Base-by-base conservation (phyloP, 2,888 invertebrate species). In the Drosophila phalerata region DNA sequence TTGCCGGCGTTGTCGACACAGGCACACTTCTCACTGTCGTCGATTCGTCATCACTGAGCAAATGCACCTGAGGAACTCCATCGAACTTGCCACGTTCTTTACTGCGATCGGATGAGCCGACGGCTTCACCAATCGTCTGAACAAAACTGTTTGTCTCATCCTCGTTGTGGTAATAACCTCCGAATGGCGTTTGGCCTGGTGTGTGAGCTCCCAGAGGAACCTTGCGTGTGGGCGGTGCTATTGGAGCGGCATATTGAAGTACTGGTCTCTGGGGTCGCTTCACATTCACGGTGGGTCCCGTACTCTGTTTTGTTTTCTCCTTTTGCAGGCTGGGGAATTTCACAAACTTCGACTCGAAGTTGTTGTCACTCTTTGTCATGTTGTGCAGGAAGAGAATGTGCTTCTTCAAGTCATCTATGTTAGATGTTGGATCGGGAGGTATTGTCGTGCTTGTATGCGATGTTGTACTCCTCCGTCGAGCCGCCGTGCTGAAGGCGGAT, bases 341-440 rank as follows among this genome's bases (percentile, higher is more conserved):
- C 13, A 93, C 93, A 72, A 93, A 93, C 74, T 93, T 93, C 4
- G 92, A 92, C 68, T 93, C 92, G 56, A 93, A 93, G 62, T 89
- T 91, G 57, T 89, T 91, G 69, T 93, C 92, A 37, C 91, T 92
- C 71, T 92, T 92, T 8, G 92, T 92, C 66, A 92, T 88, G 70
- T 92, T 92, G 65, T 93, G 93, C 55, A 93, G 71, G 72, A 92
- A 93, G 15, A 93, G 83, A 49, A 93, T 92, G 42, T 93, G 93
- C 64, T 92, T 92, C 61, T 92, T 93, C 1, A 93, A 74, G 73
- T 93, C 93, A 68, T 93, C 92, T 17, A 93, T 93, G 57, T 93
- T 92, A 1, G 92, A 91, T 34, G 91, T 84, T 0, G 90, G 87
- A 34, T 81, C 72, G 0, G 86, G 85, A 2, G 79, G 70, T 13